These are phyloP conservation scores for Hydra vulgaris DNA, from an alignment of 30 jellyfish, hydroid and myxozoan genomes.

Conservation along the genomic window DNA sequence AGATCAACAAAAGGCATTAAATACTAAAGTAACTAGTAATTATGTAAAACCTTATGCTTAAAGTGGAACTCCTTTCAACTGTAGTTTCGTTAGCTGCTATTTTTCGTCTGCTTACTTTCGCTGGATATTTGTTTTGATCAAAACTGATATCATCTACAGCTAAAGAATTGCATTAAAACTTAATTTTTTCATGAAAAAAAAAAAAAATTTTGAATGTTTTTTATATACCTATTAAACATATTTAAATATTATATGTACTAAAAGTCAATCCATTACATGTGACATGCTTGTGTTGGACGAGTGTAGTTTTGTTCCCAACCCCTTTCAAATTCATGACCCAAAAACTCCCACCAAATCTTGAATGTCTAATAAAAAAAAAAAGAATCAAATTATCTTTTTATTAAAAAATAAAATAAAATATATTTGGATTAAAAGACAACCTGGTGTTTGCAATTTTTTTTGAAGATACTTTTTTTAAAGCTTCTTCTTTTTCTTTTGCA, in stretches of 20 bases:
- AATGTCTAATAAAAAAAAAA: slow-evolving; percentile 64
- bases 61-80: slow-evolving; percentile 60
- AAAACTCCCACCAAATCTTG: slow-evolving; percentile 79
- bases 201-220: too few species aligned
- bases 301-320: slow-evolving; percentile 38
- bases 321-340: slow-evolving; percentile 77
- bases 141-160: slow-evolving; percentile 54
- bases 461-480: slow-evolving; percentile 5
- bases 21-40: too few species aligned
- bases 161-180: too few species aligned
- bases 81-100: slow-evolving; percentile 29
- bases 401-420: too few species aligned
- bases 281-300: slow-evolving; percentile 68
- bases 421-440: too few species aligned
- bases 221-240: too few species aligned
- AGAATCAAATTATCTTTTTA: too few species aligned
- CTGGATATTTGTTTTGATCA: slow-evolving; percentile 61
- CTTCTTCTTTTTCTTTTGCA: slow-evolving; percentile 26
- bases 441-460: slow-evolving; percentile 19
- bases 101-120: slow-evolving; percentile 33
- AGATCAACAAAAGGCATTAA: background rate
- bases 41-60: slow-evolving; percentile 83
- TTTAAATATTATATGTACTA: too few species aligned
- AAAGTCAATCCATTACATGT: too few species aligned
- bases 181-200: too few species aligned